Base-by-base conservation (phyloP, 2,797 vertebrate genomes). In the Echeneis naucrates region DNA sequence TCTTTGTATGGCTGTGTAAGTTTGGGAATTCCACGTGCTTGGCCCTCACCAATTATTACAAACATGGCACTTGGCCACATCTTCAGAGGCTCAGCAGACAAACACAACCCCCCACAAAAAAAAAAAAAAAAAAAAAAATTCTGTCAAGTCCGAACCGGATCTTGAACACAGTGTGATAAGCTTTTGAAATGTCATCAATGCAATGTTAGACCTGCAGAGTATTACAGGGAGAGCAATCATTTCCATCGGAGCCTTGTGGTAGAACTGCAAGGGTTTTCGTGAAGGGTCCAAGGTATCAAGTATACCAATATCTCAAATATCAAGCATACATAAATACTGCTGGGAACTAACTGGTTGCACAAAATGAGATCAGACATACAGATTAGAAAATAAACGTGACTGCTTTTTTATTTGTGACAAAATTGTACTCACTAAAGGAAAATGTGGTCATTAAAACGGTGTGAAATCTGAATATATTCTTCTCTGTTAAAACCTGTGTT, bases 201-300 rank as follows among this genome's bases (percentile, higher is more conserved):
- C n/a, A n/a, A n/a, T 52, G 23, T 37, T 47, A 53, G 62, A 70
- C 65, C 65, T 60, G 78, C 51, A 55, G 30, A 17, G n/a, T 8
- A 63, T 26, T 60, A 76, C 33, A 72, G 33, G 54, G 62, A 70
- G 4, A 51, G 62, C 48, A 40, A 7, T 58, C 40, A 68, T 77
- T 73, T 76, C 23, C 47, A 14, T 52, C 51, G 8, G 44, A 75
- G 62, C 2, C 48, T 38, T 59, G 50, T 48, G 7, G 35, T 32
- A 10, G 37, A 63, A 33, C 51, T 16, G 26, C 47, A 62, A 37
- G 32, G 51, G 21, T 63, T 63, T 63, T 32, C 55, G 63, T 59
- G 64, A 42, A 44, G 4, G 27, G 27, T 59, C 66, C 38, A 65
- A 14, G 67, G 65, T n/a, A n/a, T n/a, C n/a, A n/a, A n/a, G n/a